Conservation (phyloP, 2,797 vertebrate species). For the Gambelia wislizenii region DNA sequence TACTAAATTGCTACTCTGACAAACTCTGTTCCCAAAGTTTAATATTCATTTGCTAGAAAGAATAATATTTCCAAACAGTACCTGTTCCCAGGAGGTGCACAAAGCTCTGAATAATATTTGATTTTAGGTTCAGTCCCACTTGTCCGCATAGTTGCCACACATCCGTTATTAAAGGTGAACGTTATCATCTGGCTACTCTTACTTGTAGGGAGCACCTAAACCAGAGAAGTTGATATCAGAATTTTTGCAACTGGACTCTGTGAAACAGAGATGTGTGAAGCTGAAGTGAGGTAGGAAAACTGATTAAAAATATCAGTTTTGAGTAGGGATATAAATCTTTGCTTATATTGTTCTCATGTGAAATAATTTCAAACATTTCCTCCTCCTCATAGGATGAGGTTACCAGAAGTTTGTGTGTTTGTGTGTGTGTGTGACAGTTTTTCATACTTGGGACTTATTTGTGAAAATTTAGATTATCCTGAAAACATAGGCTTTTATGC, state of each 20-base stretch:
- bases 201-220: slow-evolving; percentile 92
- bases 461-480: no score
- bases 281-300: no score
- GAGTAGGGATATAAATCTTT: no score
- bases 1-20: not conserved
- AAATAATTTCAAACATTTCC: no score
- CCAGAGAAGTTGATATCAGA: slow-evolving; percentile 20
- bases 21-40: not conserved
- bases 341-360: no score
- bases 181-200: slow-evolving; percentile 98
- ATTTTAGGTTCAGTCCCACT: slow-evolving; percentile 98
- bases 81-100: slow-evolving; percentile 96
- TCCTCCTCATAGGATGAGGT: no score
- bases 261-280: slow-evolving; percentile 1
- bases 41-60: not conserved
- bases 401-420: not conserved
- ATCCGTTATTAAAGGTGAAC: slow-evolving; percentile 93
- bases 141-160: slow-evolving; percentile 96
- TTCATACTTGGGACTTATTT: no score
- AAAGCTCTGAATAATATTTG: slow-evolving; percentile 96
- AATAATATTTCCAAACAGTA: slow-evolving; percentile 58
- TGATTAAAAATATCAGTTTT: not conserved
- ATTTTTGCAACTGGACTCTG: not conserved
- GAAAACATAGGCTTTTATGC: no score
- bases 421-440: no score